Evolutionary conservation across 2,113 vertebrate species (phyloP), one percentile per base, ranked within the genome.

Genomic region (Xyliphius kryptos): DNA sequence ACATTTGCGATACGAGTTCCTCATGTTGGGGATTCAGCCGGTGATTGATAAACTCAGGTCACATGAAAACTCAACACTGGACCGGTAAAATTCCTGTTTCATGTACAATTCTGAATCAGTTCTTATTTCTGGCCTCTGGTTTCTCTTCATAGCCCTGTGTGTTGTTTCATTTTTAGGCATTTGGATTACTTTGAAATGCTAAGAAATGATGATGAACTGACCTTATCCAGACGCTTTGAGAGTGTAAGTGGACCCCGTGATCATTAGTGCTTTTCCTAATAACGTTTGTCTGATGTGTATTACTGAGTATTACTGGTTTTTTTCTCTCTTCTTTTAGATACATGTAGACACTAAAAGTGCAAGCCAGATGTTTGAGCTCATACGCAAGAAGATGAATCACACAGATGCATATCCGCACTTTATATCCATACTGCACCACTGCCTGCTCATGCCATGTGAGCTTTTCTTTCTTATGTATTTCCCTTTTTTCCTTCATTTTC

Each of bases 101-200:
- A 43, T n/a, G n/a, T n/a, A n/a, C n/a, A n/a, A n/a, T n/a, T n/a
- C n/a, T n/a, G n/a, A n/a, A n/a, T n/a, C n/a, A n/a, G n/a, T n/a
- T n/a, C n/a, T n/a, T n/a, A n/a, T n/a, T n/a, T n/a, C n/a, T n/a
- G n/a, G n/a, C n/a, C n/a, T n/a, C n/a, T n/a, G n/a, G n/a, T n/a
- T n/a, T n/a, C n/a, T n/a, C n/a, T n/a, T n/a, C n/a, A n/a, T n/a
- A 36, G 6, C 3, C 14, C 19, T 49, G 10, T 58, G 47, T 26
- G 32, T 57, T 49, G 50, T 56, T 66, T 61, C 14, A 53, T 55
- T 32, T n/a, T 44, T 69, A 99, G 97, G 78, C 95, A 99, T 82
- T 91, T 99, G 85, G 93, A 99, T 80, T 99, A 94, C 78, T 99
- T 99, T 9, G 97, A 99, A 83, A 98, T 98, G 91, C 91, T 99